Conservation (phyloP, 2,888 invertebrate species). For the Cryptocheilus praepositus region DNA sequence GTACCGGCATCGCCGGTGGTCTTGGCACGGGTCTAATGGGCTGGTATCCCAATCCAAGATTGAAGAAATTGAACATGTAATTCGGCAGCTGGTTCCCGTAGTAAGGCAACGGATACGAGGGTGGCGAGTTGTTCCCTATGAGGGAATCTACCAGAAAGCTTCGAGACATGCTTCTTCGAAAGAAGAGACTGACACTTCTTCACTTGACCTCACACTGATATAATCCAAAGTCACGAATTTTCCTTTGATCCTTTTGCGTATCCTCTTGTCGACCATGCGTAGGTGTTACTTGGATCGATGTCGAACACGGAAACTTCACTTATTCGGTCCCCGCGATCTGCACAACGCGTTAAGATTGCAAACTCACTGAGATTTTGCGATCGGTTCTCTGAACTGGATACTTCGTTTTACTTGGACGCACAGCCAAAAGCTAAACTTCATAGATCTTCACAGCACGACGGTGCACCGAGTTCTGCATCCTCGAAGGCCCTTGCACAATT, state of each 20-base stretch:
- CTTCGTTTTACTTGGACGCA: too few species aligned
- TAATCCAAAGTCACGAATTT: not conserved
- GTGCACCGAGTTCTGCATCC: conserved; percentile 60
- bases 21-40: conserved; percentile 69
- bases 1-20: conserved; percentile 55
- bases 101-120: conserved; percentile 72
- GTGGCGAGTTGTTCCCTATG: conserved; percentile 80
- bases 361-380: too few species aligned
- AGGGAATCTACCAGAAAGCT: conserved; percentile 89
- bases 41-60: conserved; percentile 68
- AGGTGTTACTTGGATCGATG: too few species aligned
- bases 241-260: too few species aligned
- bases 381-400: too few species aligned
- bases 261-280: too few species aligned
- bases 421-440: too few species aligned
- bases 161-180: conserved; percentile 80
- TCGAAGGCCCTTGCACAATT: conserved; percentile 37
- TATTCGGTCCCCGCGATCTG: not conserved
- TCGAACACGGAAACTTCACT: too few species aligned
- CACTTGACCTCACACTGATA: not conserved
- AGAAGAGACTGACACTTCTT: not conserved
- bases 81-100: conserved; percentile 74
- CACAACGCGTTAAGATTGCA: not conserved
- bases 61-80: conserved; percentile 73
- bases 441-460: conserved; percentile 40